phyloP scores from a whole-genome alignment of 37 sponge, comb jelly and placozoan species.

The Theonella swinhoei region DNA sequence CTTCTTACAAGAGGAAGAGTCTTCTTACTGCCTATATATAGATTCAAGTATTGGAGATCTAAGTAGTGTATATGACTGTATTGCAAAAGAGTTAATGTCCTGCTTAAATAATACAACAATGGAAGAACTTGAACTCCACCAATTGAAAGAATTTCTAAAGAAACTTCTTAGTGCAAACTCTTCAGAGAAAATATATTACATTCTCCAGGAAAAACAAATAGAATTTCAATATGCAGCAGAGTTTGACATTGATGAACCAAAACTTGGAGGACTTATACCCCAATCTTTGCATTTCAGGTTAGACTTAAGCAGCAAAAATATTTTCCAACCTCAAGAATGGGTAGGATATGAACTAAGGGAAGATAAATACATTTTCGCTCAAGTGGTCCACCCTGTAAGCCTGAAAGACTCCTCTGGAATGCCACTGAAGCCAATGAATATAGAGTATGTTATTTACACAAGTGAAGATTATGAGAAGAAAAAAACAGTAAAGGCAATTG shows the following conservation, averaged over 20 bases:
- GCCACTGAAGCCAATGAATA: not conserved
- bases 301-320: conserved; percentile 18
- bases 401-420: not conserved
- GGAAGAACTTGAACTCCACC: not conserved
- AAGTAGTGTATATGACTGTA: not conserved
- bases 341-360: conserved; percentile 66
- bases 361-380: no score
- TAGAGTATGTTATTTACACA: conserved; percentile 12
- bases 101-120: not conserved
- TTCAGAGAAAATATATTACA: no score
- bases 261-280: conserved; percentile 27
- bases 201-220: not conserved
- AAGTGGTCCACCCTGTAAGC: conserved; percentile 26
- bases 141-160: not conserved
- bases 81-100: not conserved
- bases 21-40: not conserved
- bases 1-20: not conserved
- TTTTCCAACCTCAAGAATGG: conserved; percentile 54
- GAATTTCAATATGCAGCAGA: not conserved
- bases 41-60: not conserved
- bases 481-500: conserved; percentile 6
- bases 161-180: not conserved
- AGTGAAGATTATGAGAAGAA: conserved; percentile 19
- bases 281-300: conserved; percentile 19
- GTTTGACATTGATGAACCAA: not conserved